Percentiles rank a stretch among this genome's conserved stretches.
Conservation (phyloP, 2,113 vertebrate species). For the Monopterus albus region DNA sequence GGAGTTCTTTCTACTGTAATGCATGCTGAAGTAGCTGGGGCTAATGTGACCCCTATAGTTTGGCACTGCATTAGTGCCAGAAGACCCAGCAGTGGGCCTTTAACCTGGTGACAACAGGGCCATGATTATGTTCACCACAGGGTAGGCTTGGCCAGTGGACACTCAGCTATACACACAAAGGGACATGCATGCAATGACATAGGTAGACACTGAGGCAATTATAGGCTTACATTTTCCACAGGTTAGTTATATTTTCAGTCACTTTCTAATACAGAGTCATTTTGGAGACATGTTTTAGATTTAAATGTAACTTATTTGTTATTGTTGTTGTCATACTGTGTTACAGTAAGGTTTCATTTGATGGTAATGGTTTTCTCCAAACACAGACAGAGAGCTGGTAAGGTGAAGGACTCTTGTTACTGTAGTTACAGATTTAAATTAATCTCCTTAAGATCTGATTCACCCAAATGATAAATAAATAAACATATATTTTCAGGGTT, state of each 20-base stretch:
- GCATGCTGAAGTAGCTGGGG: constrained; percentile 58
- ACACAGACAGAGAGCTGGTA: not conserved
- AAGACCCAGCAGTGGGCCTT: constrained; percentile 76
- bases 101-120: constrained; percentile 76
- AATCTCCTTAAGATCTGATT: not conserved
- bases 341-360: not conserved
- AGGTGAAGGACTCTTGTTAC: not conserved
- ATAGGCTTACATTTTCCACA: constrained; percentile 32
- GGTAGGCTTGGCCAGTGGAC: constrained; percentile 63
- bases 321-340: not conserved
- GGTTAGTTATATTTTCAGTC: constrained; percentile 23
- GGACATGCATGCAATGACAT: constrained; percentile 46
- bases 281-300: not conserved
- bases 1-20: constrained; percentile 67
- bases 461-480: not conserved
- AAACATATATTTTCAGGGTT: not conserved
- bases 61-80: constrained; percentile 74
- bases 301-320: not conserved
- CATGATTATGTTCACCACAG: constrained; percentile 76
- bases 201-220: constrained; percentile 47
- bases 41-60: constrained; percentile 78
- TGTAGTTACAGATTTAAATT: not conserved
- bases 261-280: not conserved
- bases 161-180: constrained; percentile 51
- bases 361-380: not conserved